Percentiles rank a stretch among this genome's conserved stretches.
phyloP scores from a whole-genome alignment of 2,888 invertebrate genomes.

The Diaperis boleti region DNA sequence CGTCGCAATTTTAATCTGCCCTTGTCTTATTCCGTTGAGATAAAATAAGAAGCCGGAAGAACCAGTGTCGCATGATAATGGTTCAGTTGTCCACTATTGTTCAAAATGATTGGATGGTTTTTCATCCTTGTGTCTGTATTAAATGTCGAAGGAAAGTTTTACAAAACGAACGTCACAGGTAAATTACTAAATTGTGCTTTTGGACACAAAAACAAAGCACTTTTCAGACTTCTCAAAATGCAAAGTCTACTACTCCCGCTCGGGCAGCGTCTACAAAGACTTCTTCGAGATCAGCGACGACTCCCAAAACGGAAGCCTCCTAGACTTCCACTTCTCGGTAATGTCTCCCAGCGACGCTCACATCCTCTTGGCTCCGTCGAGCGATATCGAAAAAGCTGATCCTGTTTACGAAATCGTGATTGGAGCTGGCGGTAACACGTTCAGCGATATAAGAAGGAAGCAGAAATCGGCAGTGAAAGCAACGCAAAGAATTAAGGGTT shows the following conservation, averaged over 20 bases:
- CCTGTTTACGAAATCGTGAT: conserved; percentile 80
- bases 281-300: conserved; percentile 68
- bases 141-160: conserved; percentile 31
- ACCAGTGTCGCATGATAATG: conserved; percentile 1
- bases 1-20: too few species aligned
- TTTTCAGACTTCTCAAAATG: conserved; percentile 65
- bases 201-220: background rate
- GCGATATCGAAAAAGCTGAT: conserved; percentile 66
- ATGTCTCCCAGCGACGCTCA: conserved; percentile 78
- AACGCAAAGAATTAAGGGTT: conserved; percentile 69
- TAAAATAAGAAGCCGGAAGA: conserved; percentile 8
- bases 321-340: conserved; percentile 77
- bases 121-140: background rate
- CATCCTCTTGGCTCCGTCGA: conserved; percentile 72
- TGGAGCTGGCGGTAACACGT: conserved; percentile 79
- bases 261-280: conserved; percentile 71
- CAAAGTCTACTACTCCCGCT: conserved; percentile 69
- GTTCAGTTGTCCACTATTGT: background rate
- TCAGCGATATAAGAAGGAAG: conserved; percentile 75
- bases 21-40: conserved; percentile 8
- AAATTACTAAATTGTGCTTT: too few species aligned
- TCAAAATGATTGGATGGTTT: conserved; percentile 1
- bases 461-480: conserved; percentile 71
- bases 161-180: conserved; percentile 47
- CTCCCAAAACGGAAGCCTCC: conserved; percentile 53